These are phyloP conservation scores for Pholis gunnellus DNA, from an alignment of 2,113 vertebrate species.

Conservation along the genomic window DNA sequence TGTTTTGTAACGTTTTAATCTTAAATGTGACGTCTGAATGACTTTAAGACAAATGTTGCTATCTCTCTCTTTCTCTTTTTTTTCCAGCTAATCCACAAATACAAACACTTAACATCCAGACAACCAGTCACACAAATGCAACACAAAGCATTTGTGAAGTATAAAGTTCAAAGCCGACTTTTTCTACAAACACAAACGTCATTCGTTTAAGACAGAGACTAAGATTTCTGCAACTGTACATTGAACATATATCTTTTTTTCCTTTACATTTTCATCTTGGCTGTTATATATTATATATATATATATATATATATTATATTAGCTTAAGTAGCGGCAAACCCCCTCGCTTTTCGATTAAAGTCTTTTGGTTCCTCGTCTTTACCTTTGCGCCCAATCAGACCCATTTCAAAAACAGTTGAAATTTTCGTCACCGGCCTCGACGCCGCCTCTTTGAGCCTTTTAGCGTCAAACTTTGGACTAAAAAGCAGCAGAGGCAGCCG, in stretches of 20 bases:
- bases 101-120: constrained; percentile 50
- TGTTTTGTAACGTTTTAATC: constrained; percentile 73
- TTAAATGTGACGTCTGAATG: constrained; percentile 49
- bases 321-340: constrained; percentile 82
- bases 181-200: constrained; percentile 23
- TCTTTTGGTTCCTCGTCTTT: constrained; percentile 88
- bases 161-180: constrained; percentile 57
- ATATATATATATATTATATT: neutral
- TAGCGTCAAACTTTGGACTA: constrained; percentile 92
- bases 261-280: constrained; percentile 40
- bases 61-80: constrained; percentile 6
- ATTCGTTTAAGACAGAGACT: constrained; percentile 34
- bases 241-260: constrained; percentile 45
- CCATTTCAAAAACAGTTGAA: constrained; percentile 83
- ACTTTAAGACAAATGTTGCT: constrained; percentile 61
- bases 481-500: constrained; percentile 90
- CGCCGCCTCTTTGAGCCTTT: constrained; percentile 90
- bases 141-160: constrained; percentile 66
- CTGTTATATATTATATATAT: constrained; percentile 16
- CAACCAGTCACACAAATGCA: constrained; percentile 50
- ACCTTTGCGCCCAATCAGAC: constrained; percentile 81
- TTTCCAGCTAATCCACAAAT: constrained; percentile 35
- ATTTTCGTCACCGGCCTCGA: constrained; percentile 85
- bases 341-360: constrained; percentile 92
- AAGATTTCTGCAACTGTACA: constrained; percentile 64